Conservation (phyloP, 2,888 invertebrate species). For the Tiliacea aurago region DNA sequence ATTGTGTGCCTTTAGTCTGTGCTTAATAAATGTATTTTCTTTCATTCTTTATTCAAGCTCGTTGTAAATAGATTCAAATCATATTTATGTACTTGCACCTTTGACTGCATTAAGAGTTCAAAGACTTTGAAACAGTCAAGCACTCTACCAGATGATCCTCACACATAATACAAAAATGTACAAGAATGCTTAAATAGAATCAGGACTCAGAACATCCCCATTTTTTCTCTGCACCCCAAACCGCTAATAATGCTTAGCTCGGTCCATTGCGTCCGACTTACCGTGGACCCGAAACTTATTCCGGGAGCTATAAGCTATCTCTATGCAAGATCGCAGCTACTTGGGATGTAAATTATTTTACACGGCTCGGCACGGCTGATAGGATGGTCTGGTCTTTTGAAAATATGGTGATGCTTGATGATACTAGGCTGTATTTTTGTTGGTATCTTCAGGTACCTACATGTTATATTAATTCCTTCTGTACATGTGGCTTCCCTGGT, state of each 20-base stretch:
- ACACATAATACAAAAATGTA: slow-evolving; percentile 51
- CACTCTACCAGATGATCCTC: slow-evolving; percentile 44
- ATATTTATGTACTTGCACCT: neutral
- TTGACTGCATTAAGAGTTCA: slow-evolving; percentile 11
- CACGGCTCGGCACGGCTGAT: neutral
- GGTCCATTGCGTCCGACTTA: slow-evolving; percentile 69
- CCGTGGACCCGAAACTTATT: slow-evolving; percentile 60
- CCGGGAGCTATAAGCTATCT: slow-evolving; percentile 52
- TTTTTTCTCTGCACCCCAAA: slow-evolving; percentile 68
- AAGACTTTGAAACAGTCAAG: slow-evolving; percentile 23
- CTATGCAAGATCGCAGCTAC: slow-evolving; percentile 38
- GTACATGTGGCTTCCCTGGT: too few relatives aligned
- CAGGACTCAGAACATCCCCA: slow-evolving; percentile 47
- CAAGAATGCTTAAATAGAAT: slow-evolving; percentile 56
- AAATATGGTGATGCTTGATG: neutral
- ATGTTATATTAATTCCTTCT: too few relatives aligned
- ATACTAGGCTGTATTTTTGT: neutral
- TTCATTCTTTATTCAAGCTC: too few relatives aligned
- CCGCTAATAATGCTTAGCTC: slow-evolving; percentile 70
- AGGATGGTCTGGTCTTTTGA: slow-evolving; percentile 4
- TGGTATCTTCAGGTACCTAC: neutral
- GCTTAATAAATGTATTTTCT: too few relatives aligned
- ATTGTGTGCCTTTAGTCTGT: too few relatives aligned
- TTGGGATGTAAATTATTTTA: slow-evolving; percentile 28
- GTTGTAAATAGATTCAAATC: neutral